A percentile compares a stretch with the other conserved stretches of the same genome.
phyloP scores from a whole-genome alignment of 1,140 invertebrate genomes.

The Papilio polytes region DNA sequence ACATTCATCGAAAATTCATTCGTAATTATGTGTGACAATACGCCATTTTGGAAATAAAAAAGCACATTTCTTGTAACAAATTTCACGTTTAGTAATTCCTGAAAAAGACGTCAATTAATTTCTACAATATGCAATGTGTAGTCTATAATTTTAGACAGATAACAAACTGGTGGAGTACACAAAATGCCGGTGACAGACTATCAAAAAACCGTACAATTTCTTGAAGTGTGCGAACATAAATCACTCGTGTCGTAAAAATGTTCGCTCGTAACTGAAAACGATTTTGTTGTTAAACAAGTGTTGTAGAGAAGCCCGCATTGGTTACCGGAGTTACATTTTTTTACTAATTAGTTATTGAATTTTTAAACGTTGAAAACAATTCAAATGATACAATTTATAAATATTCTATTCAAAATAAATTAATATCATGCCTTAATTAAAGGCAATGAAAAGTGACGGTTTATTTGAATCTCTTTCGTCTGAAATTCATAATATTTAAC shows the following conservation, averaged over 20 bases:
- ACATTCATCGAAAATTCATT: too few relatives aligned
- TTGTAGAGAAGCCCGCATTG: constrained; percentile 5
- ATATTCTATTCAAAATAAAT: background rate
- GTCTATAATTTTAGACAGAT: background rate
- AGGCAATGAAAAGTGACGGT: too few relatives aligned
- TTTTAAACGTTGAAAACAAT: background rate
- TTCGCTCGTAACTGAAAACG: constrained; percentile 32
- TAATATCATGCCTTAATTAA: too few relatives aligned
- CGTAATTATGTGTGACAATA: too few relatives aligned
- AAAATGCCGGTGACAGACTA: background rate
- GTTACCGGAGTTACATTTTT: background rate
- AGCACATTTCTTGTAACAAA: too few relatives aligned
- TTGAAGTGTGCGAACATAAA: constrained; percentile 40
- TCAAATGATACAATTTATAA: background rate
- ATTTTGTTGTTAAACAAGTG: constrained; percentile 24
- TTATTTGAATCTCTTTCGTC: background rate
- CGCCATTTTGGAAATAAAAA: too few relatives aligned
- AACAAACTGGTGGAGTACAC: background rate
- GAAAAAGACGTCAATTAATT: background rate
- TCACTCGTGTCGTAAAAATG: constrained; percentile 44
- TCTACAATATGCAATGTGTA: background rate
- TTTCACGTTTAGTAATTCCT: too few relatives aligned
- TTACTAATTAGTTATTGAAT: constrained; percentile 6
- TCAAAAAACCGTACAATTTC: constrained; percentile 40
- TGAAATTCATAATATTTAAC: background rate